These are phyloP conservation scores for Macrochelys suwanniensis DNA, from an alignment of 2,797 vertebrate genomes.

Conservation along the genomic window DNA sequence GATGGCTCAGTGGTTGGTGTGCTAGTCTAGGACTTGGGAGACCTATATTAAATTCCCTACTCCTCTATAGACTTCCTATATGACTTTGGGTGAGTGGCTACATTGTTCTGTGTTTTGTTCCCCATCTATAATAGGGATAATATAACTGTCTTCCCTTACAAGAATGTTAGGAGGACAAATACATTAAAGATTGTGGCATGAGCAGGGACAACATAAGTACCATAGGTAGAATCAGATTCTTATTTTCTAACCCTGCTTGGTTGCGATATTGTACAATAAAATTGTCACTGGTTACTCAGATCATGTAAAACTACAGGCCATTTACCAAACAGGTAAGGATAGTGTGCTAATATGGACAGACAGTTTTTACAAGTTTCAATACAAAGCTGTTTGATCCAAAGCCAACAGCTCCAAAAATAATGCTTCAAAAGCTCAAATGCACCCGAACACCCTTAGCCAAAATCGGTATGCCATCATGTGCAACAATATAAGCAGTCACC, in stretches of 20 bases:
- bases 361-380: not conserved
- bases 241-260: not conserved
- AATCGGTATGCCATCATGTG: not conserved
- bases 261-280: not conserved
- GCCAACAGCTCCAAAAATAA: not conserved
- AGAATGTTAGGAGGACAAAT: not conserved
- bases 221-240: not conserved
- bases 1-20: not conserved
- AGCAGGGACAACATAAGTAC: not conserved
- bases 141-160: not conserved
- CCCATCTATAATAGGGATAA: not conserved
- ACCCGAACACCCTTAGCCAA: not conserved
- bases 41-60: not conserved
- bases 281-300: not conserved
- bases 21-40: not conserved
- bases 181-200: not conserved
- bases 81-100: not conserved
- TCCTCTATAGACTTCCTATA: not conserved
- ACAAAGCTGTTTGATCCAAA: not conserved
- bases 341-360: not conserved
- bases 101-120: not conserved
- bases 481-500: not conserved
- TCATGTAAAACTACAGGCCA: not conserved
- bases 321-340: not conserved
- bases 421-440: not conserved